Percentiles rank a stretch among this genome's conserved stretches.
These are phyloP conservation scores for Muschampia plurimacula DNA, from an alignment of 2,888 invertebrate species.

Conservation along the genomic window DNA sequence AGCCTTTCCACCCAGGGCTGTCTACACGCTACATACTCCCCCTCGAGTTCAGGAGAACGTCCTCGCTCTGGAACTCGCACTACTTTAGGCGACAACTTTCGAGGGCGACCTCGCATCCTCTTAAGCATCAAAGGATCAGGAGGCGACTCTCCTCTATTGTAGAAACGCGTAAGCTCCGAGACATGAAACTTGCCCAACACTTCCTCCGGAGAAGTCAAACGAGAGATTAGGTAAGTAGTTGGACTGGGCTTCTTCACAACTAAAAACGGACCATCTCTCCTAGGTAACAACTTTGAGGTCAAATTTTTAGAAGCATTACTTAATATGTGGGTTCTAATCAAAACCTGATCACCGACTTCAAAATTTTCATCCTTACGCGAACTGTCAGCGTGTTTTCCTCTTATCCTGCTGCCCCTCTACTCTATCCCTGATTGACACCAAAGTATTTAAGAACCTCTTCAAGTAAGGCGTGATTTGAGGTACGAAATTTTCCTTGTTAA, in stretches of 20 bases:
- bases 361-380: not conserved
- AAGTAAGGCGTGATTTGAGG: conserved; percentile 3
- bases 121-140: conserved; percentile 11
- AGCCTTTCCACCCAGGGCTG: no score
- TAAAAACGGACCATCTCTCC: conserved; percentile 2
- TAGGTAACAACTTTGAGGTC: not conserved
- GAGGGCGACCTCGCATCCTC: conserved; percentile 10
- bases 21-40: conserved; percentile 7
- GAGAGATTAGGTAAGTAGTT: conserved; percentile 5
- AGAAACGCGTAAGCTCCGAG: conserved; percentile 2
- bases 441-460: not conserved
- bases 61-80: conserved; percentile 12
- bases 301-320: not conserved
- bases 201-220: conserved; percentile 3
- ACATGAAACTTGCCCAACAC: conserved; percentile 9
- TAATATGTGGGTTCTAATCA: not conserved
- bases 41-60: conserved; percentile 19
- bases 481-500: not conserved
- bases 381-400: not conserved
- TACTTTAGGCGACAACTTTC: not conserved
- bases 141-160: conserved; percentile 5
- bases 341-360: conserved; percentile 3
- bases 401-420: not conserved
- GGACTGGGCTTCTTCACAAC: not conserved
- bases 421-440: conserved; percentile 4